Evolutionary conservation across 2,113 vertebrate species (phyloP).

Genomic region (Anser cygnoides): DNA sequence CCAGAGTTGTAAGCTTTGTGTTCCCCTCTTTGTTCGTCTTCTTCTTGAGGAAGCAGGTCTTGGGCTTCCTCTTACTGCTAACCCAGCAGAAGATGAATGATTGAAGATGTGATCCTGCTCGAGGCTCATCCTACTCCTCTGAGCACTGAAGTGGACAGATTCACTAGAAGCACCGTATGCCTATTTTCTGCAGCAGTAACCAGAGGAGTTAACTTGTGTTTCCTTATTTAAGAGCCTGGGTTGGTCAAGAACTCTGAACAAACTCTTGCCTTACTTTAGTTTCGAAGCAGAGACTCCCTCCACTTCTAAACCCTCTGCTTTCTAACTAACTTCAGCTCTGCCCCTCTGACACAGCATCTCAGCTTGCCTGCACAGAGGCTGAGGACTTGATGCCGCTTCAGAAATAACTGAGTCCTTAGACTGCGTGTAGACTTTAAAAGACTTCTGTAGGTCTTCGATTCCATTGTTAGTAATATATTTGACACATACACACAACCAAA

Average conservation of each 20-base stretch:
- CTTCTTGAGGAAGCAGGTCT: background rate
- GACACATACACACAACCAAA: background rate
- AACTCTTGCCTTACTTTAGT: background rate
- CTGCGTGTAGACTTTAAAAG: background rate
- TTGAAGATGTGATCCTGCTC: background rate
- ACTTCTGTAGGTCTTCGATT: background rate
- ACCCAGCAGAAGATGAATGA: background rate
- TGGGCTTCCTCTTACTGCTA: background rate
- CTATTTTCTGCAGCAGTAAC: background rate
- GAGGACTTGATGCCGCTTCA: background rate
- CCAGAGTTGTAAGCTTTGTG: background rate
- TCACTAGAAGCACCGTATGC: accelerated
- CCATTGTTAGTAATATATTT: background rate
- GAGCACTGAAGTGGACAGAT: background rate
- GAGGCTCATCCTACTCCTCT: background rate
- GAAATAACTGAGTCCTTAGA: background rate
- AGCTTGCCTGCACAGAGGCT: background rate
- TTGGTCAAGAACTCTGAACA: background rate
- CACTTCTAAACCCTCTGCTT: background rate
- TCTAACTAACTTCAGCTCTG: background rate
- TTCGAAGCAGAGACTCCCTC: background rate
- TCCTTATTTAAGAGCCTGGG: background rate
- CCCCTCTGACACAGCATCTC: background rate
- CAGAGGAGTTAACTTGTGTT: background rate
- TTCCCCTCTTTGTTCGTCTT: background rate